These are phyloP conservation scores for Vultur gryphus DNA, from an alignment of 2,797 vertebrate species.

Conservation along the genomic window DNA sequence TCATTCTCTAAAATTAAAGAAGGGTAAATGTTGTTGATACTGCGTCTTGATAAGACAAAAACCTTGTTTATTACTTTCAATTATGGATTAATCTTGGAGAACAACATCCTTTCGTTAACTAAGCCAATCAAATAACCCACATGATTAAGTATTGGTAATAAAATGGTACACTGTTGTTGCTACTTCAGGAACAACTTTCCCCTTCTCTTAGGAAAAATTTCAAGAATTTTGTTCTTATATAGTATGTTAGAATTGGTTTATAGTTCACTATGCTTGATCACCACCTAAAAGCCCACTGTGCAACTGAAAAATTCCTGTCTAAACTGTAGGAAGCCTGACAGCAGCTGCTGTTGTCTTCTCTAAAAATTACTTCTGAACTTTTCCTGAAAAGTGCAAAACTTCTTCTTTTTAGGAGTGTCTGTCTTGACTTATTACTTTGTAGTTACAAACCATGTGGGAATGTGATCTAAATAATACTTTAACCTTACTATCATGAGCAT, in stretches of 20 bases:
- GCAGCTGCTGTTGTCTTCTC: background rate
- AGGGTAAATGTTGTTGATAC: background rate
- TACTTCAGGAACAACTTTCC: background rate
- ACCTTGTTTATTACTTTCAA: background rate
- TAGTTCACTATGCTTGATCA: background rate
- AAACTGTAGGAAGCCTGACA: background rate
- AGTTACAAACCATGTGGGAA: background rate
- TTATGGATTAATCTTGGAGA: background rate
- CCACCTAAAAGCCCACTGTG: background rate
- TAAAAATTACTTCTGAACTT: background rate
- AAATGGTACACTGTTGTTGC: background rate
- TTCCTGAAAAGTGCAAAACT: background rate
- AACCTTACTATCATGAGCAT: background rate
- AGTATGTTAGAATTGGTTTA: background rate
- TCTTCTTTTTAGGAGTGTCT: background rate
- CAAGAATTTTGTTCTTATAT: background rate
- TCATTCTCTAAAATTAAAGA: background rate
- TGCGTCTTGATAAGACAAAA: background rate
- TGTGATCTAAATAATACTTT: background rate
- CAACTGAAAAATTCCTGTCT: background rate
- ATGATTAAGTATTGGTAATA: background rate
- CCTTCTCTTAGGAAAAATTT: background rate
- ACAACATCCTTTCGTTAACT: background rate
- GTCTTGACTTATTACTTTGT: background rate
- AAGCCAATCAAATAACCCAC: background rate